Base-by-base conservation (phyloP, 2,113 vertebrate species). In the Gorilla gorilla region DNA sequence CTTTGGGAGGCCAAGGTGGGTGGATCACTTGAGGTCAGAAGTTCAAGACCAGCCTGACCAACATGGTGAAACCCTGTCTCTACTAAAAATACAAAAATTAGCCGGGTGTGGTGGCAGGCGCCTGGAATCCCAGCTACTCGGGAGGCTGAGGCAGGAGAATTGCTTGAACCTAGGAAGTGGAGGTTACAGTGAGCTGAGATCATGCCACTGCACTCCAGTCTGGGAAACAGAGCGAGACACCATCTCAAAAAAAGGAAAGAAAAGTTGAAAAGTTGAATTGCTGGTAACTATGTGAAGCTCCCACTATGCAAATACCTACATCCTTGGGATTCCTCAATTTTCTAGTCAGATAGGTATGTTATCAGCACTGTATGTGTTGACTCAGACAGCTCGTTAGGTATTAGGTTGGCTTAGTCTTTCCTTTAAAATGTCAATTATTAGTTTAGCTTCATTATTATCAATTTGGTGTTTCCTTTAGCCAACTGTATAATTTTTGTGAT, bases 261-360 rank as follows among this genome's bases (percentile, higher is more conserved):
- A 40, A 40, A 40, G 40, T 40, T 40, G 59, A 61, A 61, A 61
- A 30, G 32, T 6, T 45, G 52, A 96, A 43, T 12, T 66, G 12
- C 52, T 72, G 23, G 43, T n/a, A 72, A 22, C 32, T 86, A 78
- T 55, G 52, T 27, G 32, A 59, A 91, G 40, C 50, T 88, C 35
- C 79, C 66, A 32, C 11, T 45, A 17, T 35, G 50, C 59, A 93
- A 87, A 82, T 66, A 50, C 52, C 79, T 45, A 76, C 85, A 70
- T 76, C 70, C 80, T 61, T 96, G 57, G 68, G 89, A 95, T 96
- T 88, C 90, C 82, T 82, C 2, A 18, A 12, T 91, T 95, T 87
- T 68, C 87, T 23, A 94, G 83, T n/a, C 68, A 72, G 64, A 66
- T 70, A 57, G 81, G 27, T 48, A 2, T 12, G 6, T 80, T 75